These are phyloP conservation scores for Daboia siamensis DNA, from an alignment of 2,113 vertebrate genomes.

Conservation along the genomic window DNA sequence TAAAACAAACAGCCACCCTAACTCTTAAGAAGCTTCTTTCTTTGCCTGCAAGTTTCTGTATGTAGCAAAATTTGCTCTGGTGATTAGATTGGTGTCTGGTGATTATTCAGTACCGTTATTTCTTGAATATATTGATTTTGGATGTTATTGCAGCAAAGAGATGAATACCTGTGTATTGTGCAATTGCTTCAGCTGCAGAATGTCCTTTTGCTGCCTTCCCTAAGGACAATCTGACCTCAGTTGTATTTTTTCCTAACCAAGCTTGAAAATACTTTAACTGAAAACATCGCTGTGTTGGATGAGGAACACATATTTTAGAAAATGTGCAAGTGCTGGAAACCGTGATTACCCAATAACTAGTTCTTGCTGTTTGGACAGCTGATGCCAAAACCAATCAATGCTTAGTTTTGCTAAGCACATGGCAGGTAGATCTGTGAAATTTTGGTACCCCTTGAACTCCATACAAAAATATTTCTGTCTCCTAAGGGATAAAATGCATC, in stretches of 20 bases:
- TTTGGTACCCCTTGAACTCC: not conserved
- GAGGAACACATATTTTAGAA: not conserved
- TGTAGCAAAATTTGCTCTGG: not conserved
- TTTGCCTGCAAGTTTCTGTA: not conserved
- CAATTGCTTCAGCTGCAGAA: not conserved
- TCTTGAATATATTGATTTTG: not conserved
- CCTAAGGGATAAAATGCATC: not conserved
- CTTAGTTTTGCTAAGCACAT: not conserved
- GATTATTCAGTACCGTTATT: not conserved
- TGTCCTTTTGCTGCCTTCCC: not conserved
- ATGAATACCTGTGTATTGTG: not conserved
- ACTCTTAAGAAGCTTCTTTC: not conserved
- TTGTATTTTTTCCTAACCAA: not conserved
- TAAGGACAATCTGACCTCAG: not conserved
- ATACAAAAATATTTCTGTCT: not conserved
- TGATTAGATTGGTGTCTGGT: not conserved
- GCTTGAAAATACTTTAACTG: not conserved
- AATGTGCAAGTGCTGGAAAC: not conserved
- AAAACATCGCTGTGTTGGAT: not conserved
- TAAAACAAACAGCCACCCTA: not conserved
- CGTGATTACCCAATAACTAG: not conserved
- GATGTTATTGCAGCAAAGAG: not conserved
- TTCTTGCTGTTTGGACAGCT: not conserved
- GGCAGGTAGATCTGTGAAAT: not conserved
- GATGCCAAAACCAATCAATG: not conserved